Evolutionary conservation across 1,140 invertebrate genomes (phyloP).

Genomic region (Melitaea cinxia): DNA sequence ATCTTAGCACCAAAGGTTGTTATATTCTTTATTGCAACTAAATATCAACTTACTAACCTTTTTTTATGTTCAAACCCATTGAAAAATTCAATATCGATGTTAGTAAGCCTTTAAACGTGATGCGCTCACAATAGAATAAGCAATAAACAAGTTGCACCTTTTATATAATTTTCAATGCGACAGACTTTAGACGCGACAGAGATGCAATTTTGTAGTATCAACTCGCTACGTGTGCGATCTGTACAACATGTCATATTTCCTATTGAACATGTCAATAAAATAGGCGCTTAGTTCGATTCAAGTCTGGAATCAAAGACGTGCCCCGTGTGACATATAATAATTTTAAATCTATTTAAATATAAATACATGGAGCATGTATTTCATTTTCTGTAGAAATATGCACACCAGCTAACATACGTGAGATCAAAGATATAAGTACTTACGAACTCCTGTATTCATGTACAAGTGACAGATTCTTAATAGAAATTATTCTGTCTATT

Average conservation of each 20-base stretch:
- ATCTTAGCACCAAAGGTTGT: too few species aligned
- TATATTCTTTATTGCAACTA: too few species aligned
- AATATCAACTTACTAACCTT: too few species aligned
- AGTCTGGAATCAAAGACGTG: background rate
- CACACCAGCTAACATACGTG: too few species aligned
- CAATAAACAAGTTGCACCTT: slow-evolving; percentile 11
- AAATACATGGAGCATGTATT: too few species aligned
- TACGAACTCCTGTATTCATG: too few species aligned
- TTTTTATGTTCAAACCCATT: too few species aligned
- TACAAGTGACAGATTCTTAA: too few species aligned
- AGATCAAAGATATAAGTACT: too few species aligned
- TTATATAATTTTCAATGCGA: slow-evolving; percentile 24
- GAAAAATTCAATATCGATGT: background rate
- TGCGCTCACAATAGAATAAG: slow-evolving; percentile 1
- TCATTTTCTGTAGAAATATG: too few species aligned
- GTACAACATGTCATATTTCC: slow-evolving; percentile 21
- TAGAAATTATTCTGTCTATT: too few species aligned
- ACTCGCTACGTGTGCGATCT: slow-evolving; percentile 23
- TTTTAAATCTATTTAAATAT: background rate
- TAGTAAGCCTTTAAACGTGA: slow-evolving; percentile 14
- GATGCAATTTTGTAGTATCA: slow-evolving; percentile 30
- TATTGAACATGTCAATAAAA: slow-evolving; percentile 20
- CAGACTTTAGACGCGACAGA: slow-evolving; percentile 13
- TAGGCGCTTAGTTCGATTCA: slow-evolving; percentile 2
- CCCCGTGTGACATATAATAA: background rate